Conservation (phyloP, 2,797 vertebrate genomes). For the Cyclopterus lumpus region DNA sequence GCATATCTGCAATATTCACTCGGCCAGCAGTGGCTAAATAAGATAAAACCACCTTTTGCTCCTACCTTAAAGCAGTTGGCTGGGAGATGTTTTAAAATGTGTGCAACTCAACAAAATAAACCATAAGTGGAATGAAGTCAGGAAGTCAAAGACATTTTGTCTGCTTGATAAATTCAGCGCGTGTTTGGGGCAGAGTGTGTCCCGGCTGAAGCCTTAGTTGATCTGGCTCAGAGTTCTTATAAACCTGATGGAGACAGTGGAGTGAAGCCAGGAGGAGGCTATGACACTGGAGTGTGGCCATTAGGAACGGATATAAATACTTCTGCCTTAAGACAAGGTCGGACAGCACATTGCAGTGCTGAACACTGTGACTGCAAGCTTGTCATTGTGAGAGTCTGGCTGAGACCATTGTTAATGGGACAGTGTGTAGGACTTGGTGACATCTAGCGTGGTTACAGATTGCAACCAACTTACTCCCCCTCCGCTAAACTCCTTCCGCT, state of each 20-base stretch:
- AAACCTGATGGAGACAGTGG: slow-evolving; percentile 2
- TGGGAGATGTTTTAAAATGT: not conserved
- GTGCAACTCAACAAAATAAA: slow-evolving; percentile 1
- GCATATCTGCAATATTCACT: not conserved
- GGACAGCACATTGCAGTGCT: not conserved
- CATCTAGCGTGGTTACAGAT: not conserved
- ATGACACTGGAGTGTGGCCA: not conserved
- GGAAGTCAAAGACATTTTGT: not conserved
- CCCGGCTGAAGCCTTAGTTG: not conserved
- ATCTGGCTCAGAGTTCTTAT: not conserved
- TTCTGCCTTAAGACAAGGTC: not conserved
- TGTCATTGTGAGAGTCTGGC: not conserved
- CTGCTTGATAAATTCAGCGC: slow-evolving; percentile 4
- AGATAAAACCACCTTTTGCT: not conserved
- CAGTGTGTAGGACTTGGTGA: not conserved
- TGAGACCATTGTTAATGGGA: not conserved
- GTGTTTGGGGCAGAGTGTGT: not conserved
- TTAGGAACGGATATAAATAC: not conserved
- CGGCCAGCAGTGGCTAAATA: not conserved
- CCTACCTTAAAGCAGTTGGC: not conserved
- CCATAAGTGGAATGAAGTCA: not conserved
- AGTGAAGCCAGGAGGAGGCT: slow-evolving; percentile 2
- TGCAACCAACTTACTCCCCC: not conserved
- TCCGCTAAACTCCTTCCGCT: not conserved
- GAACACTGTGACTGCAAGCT: not conserved